Percentiles rank a stretch among this genome's conserved stretches.
Evolutionary conservation across 2,888 invertebrate species (phyloP).

Genomic region (Xanthia icteritia): DNA sequence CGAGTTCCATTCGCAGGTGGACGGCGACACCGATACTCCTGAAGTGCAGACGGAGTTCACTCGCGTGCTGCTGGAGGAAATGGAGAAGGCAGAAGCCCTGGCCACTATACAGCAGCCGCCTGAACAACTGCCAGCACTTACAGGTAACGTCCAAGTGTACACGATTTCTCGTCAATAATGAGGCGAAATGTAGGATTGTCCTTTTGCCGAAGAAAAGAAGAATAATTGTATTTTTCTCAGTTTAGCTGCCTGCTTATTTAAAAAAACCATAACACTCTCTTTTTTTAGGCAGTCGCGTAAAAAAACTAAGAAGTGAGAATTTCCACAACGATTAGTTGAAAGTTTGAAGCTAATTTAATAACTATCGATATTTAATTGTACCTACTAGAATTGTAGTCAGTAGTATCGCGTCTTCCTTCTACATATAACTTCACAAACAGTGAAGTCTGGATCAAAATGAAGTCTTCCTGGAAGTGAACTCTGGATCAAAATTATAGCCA

Average conservation of each 20-base stretch:
- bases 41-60: slow-evolving; percentile 95
- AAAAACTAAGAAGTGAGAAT: too few species aligned
- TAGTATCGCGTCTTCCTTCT: not conserved
- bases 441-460: not conserved
- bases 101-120: slow-evolving; percentile 78
- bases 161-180: not conserved
- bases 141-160: slow-evolving; percentile 56
- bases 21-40: slow-evolving; percentile 95
- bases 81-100: slow-evolving; percentile 90
- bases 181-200: not conserved
- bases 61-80: slow-evolving; percentile 92
- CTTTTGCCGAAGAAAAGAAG: not conserved
- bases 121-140: slow-evolving; percentile 55
- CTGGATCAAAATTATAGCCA: too few species aligned
- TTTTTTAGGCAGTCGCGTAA: too few species aligned
- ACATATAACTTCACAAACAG: not conserved
- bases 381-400: not conserved
- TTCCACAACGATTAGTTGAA: too few species aligned
- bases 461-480: not conserved
- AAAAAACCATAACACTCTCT: too few species aligned
- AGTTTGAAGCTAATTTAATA: too few species aligned
- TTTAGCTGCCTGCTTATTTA: not conserved
- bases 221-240: not conserved
- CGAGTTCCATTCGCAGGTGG: slow-evolving; percentile 89
- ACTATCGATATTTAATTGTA: too few species aligned